phyloP scores from a whole-genome alignment of 2,797 vertebrate species.

The Gambelia wislizenii region DNA sequence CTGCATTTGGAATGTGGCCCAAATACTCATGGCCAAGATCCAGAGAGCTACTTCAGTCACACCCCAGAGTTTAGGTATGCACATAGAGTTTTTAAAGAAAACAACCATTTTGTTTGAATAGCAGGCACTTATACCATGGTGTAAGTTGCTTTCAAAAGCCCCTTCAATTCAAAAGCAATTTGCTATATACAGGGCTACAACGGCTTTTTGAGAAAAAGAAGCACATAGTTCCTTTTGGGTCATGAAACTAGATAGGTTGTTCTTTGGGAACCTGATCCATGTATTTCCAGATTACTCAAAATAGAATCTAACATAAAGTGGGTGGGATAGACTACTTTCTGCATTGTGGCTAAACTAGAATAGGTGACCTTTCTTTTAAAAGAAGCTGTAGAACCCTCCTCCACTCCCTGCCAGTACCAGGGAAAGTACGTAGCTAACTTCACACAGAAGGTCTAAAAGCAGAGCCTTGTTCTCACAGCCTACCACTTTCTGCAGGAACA shows the following conservation, averaged over 20 bases:
- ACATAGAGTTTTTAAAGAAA: neutral
- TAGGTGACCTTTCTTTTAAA: neutral
- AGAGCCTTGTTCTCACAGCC: neutral
- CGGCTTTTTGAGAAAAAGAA: neutral
- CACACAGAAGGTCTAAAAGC: neutral
- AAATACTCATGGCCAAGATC: constrained; percentile 20
- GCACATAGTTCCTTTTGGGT: neutral
- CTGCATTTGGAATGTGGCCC: constrained; percentile 2
- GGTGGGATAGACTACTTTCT: neutral
- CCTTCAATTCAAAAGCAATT: constrained; percentile 6
- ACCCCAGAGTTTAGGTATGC: constrained; percentile 9
- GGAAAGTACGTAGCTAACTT: neutral
- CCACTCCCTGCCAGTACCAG: neutral
- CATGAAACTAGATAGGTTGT: neutral
- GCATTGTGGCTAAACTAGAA: neutral
- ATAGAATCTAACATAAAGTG: neutral
- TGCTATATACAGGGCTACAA: neutral
- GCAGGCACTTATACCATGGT: neutral
- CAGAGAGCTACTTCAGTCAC: constrained; percentile 25
- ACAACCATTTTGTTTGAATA: neutral
- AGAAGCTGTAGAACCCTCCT: neutral
- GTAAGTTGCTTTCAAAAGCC: neutral
- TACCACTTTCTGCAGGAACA: neutral
- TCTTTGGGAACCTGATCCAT: neutral
- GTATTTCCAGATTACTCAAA: neutral